A percentile compares a stretch with the other conserved stretches of the same genome.
Evolutionary conservation across 2,888 invertebrate genomes (phyloP).

Genomic region (Amorpha juglandis): DNA sequence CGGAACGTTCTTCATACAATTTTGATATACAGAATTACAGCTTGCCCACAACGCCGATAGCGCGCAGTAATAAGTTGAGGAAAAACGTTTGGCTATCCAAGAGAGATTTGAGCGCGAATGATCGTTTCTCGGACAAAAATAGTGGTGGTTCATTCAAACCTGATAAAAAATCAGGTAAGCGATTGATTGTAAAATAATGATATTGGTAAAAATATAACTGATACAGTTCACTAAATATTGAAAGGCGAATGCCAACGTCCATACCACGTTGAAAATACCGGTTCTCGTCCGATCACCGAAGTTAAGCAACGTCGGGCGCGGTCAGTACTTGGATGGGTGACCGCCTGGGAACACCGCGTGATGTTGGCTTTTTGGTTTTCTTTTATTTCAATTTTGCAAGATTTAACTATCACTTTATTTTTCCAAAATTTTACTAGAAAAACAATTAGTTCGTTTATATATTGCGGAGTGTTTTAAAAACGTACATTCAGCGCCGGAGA

Average conservation of each 20-base stretch:
- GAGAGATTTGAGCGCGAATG: slow-evolving; percentile 58
- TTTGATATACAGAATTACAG: slow-evolving; percentile 79
- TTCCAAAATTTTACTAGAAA: not conserved
- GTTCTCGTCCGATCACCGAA: slow-evolving; percentile 77
- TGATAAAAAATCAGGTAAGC: slow-evolving; percentile 46
- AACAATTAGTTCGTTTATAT: not conserved
- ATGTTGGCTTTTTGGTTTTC: slow-evolving; percentile 58
- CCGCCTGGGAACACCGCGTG: slow-evolving; percentile 73
- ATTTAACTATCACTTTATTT: no score
- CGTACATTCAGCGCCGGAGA: slow-evolving; percentile 42
- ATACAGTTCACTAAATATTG: not conserved
- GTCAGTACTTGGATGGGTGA: slow-evolving; percentile 77
- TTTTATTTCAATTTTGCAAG: not conserved
- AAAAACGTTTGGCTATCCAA: slow-evolving; percentile 83
- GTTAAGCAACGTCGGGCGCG: slow-evolving; percentile 75
- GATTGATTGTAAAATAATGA: not conserved
- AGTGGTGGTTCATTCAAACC: slow-evolving; percentile 36
- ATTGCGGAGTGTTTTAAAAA: slow-evolving; percentile 46
- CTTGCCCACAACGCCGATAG: slow-evolving; percentile 81
- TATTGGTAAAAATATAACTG: not conserved
- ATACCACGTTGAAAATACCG: slow-evolving; percentile 66
- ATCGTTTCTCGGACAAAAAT: slow-evolving; percentile 42
- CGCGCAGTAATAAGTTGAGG: slow-evolving; percentile 80
- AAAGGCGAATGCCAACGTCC: slow-evolving; percentile 40
- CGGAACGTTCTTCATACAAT: slow-evolving; percentile 67